phyloP scores from a whole-genome alignment of 1,140 invertebrate species.

The Dermatophagoides farinae region DNA sequence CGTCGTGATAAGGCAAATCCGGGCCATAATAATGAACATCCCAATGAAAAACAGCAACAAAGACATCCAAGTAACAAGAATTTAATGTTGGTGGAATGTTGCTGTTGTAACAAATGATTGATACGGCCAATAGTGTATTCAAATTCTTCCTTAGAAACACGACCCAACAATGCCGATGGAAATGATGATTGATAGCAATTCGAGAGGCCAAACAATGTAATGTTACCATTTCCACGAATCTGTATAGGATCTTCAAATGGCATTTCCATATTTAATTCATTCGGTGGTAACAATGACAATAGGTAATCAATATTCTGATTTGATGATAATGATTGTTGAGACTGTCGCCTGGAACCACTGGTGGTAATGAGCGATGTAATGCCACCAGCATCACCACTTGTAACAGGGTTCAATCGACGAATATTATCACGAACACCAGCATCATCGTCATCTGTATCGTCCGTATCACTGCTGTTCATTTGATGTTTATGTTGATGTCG shows the following conservation, averaged over 20 bases:
- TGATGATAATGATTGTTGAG: background rate
- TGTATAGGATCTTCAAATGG: slow-evolving; percentile 14
- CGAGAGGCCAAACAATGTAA: slow-evolving; percentile 16
- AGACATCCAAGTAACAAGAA: slow-evolving; percentile 16
- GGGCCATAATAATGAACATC: slow-evolving; percentile 16
- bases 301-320: slow-evolving; percentile 2
- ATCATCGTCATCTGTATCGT: too few species aligned
- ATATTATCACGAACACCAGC: too few species aligned
- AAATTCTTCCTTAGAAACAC: slow-evolving; percentile 15
- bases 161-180: slow-evolving; percentile 14
- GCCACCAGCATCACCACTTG: too few species aligned
- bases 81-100: slow-evolving; percentile 16
- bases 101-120: slow-evolving; percentile 11
- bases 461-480: too few species aligned
- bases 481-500: too few species aligned
- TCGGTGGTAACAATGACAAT: background rate
- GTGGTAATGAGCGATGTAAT: too few species aligned
- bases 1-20: slow-evolving; percentile 16
- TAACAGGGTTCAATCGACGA: too few species aligned
- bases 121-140: slow-evolving; percentile 11
- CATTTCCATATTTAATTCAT: background rate
- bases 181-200: slow-evolving; percentile 13
- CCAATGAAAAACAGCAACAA: slow-evolving; percentile 17
- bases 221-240: slow-evolving; percentile 16
- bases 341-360: too few species aligned